Evolutionary conservation across 1,140 invertebrate genomes (phyloP).

Genomic region (Aplysia californica): DNA sequence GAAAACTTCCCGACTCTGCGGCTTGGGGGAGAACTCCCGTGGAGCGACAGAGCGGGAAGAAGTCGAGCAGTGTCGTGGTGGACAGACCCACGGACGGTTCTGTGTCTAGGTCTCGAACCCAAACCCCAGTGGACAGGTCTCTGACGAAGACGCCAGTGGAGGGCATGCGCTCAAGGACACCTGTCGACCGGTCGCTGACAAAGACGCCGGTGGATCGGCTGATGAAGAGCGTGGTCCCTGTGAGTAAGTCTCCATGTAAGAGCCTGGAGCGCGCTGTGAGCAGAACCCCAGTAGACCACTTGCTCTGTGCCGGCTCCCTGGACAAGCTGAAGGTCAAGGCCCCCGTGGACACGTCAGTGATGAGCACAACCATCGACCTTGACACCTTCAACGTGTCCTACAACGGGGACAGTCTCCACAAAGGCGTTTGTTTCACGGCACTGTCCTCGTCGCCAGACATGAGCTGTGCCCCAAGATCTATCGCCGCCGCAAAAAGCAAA

Average conservation of each 20-base stretch:
- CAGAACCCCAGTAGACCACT: too few relatives aligned
- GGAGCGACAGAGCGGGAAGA: neutral
- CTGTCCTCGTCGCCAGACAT: too few relatives aligned
- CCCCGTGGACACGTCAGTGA: neutral
- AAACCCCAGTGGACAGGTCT: neutral
- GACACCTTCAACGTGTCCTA: neutral
- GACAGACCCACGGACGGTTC: neutral
- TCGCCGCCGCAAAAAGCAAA: too few relatives aligned
- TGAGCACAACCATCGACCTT: neutral
- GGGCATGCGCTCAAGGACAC: neutral
- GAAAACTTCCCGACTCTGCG: neutral
- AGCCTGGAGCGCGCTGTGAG: too few relatives aligned
- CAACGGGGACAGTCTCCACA: neutral
- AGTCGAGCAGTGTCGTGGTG: neutral
- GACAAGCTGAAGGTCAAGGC: too few relatives aligned
- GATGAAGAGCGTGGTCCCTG: neutral
- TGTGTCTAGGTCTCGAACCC: neutral
- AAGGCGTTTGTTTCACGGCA: neutral
- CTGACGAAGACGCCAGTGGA: conserved; percentile 6
- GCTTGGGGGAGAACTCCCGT: neutral
- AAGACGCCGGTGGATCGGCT: neutral
- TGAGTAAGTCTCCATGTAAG: neutral
- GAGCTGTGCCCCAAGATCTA: too few relatives aligned
- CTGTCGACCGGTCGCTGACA: neutral
- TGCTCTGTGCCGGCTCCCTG: too few relatives aligned